Conservation (phyloP, 2,888 invertebrate species). For the Agriotes lineatus region DNA sequence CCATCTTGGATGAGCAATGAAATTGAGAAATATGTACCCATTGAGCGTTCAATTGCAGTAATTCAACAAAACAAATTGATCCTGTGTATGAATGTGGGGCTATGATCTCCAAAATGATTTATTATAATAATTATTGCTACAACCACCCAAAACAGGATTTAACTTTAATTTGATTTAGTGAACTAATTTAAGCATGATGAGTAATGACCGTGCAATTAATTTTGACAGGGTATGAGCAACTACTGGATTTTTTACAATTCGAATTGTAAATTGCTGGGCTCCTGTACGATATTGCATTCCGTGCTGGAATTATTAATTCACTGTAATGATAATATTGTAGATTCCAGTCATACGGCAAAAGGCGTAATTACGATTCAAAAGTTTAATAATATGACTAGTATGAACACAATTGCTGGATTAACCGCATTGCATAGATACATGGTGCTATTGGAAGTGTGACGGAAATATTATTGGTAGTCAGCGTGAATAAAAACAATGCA, state of each 20-base stretch:
- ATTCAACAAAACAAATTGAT: not conserved
- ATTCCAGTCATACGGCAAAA: too few species aligned
- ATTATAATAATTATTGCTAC: slow-evolving; percentile 20
- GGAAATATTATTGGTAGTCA: too few species aligned
- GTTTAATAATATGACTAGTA: too few species aligned
- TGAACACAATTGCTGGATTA: too few species aligned
- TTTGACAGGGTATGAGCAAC: not conserved
- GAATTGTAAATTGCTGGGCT: not conserved
- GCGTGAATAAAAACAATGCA: too few species aligned
- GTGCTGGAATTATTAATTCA: not conserved
- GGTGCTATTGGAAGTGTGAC: too few species aligned
- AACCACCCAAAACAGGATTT: slow-evolving; percentile 54
- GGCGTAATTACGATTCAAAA: too few species aligned
- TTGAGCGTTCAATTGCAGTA: not conserved
- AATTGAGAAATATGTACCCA: too few species aligned
- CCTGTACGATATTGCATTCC: slow-evolving; percentile 1
- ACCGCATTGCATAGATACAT: too few species aligned
- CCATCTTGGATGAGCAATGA: too few species aligned
- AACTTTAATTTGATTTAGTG: slow-evolving; percentile 60
- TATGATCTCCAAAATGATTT: slow-evolving; percentile 4
- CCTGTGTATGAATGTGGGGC: not conserved
- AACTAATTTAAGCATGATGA: slow-evolving; percentile 61
- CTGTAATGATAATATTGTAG: too few species aligned
- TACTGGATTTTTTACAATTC: not conserved
- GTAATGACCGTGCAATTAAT: slow-evolving; percentile 51